Base-by-base conservation (phyloP, 2,888 invertebrate species). In the Drosophila diplacantha region DNA sequence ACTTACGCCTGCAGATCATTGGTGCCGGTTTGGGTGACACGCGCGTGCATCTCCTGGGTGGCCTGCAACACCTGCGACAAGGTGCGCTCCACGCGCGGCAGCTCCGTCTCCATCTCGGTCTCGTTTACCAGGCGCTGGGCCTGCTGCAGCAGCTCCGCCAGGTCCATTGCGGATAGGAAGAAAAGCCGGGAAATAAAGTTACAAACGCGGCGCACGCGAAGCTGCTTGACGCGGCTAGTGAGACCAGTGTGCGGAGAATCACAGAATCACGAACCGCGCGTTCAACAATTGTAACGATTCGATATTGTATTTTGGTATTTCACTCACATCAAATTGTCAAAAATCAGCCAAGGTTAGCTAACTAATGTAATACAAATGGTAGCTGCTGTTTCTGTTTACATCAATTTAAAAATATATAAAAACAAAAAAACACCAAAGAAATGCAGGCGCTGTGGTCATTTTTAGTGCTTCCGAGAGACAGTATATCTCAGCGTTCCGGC, bases 111-210 rank as follows among this genome's bases (percentile, higher is more conserved):
- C 69, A 93, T 93, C 88, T 95, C 95, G 16, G 96, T 94, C 86
- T 96, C 95, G 68, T 95, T 94, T 0, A 96, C 94, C 65, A 98
- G 90, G 86, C 96, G 95, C 86, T 98, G 96, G 11, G 98, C 97
- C 89, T 96, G 94, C 86, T 96, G 94, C 57, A 98, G 90, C 76
- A 98, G 91, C 85, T 96, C 94, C 75, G 93, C 94, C 84, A 98
- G 95, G 87, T 95, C 95, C 89, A 90, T 90, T 11, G 34, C 18
- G 16, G 22, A 46, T 46, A 14, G 44, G 14, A 31, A 31, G 18
- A 55, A 35, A 55, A 18, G 29, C 43, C 58, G 37, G 58, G 22
- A 43, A 35, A 47, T 7, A 41, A 34, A 12, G 3, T 7, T 12
- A 20, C 20, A 24, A 61, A 16, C 51, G 22, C 22, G 53, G 34